A percentile compares a stretch with the other conserved stretches of the same genome.
phyloP scores from a whole-genome alignment of 2,888 invertebrate genomes.

The Corythucha ciliata region DNA sequence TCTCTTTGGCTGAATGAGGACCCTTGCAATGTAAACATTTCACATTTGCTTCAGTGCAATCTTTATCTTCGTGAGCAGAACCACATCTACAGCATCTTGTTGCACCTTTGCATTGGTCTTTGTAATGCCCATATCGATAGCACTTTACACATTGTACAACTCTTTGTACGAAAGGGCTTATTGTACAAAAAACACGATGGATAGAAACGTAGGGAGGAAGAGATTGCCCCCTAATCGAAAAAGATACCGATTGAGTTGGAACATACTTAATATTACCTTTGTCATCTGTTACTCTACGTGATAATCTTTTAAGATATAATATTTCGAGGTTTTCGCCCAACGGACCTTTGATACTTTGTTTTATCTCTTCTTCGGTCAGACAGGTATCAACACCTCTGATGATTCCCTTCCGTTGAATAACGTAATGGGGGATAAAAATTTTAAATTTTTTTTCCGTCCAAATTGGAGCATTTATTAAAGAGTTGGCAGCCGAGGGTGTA shows the following conservation, averaged over 20 bases:
- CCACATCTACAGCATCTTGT: no score
- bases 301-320: background rate
- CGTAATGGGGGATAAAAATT: slow-evolving; percentile 2
- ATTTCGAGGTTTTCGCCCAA: slow-evolving; percentile 4
- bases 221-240: no score
- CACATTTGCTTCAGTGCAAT: no score
- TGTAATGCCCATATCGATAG: slow-evolving; percentile 3
- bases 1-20: no score
- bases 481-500: background rate
- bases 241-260: slow-evolving; percentile 5
- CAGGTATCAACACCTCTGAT: slow-evolving; percentile 3
- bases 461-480: background rate
- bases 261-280: background rate
- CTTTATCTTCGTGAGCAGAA: no score
- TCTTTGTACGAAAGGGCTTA: slow-evolving; percentile 1
- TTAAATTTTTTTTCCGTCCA: background rate
- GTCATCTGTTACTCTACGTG: background rate
- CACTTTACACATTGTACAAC: slow-evolving; percentile 1
- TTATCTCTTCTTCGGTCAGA: background rate
- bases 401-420: slow-evolving; percentile 1
- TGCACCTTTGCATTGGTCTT: slow-evolving; percentile 1
- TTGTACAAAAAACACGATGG: slow-evolving; percentile 7
- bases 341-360: background rate
- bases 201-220: no score
- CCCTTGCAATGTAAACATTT: no score